These are phyloP conservation scores for Psix sp. DNA, from an alignment of 1,140 invertebrate genomes.

Conservation along the genomic window DNA sequence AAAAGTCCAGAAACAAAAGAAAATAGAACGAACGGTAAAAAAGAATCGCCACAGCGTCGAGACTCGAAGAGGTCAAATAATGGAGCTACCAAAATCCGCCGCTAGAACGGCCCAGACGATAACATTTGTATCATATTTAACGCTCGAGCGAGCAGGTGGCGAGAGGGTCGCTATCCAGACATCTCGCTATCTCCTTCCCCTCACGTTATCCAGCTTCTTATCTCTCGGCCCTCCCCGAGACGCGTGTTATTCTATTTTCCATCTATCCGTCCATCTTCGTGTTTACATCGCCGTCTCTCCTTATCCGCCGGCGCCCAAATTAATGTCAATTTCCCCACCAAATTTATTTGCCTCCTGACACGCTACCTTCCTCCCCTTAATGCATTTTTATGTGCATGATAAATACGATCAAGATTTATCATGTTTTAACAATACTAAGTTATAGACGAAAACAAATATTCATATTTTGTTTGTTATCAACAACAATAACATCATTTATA, in stretches of 20 bases:
- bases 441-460: too few relatives aligned
- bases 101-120: conserved; percentile 72
- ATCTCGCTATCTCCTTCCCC: conserved; percentile 18
- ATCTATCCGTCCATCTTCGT: conserved; percentile 23
- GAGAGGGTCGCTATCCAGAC: conserved; percentile 61
- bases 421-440: too few relatives aligned
- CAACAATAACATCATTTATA: too few relatives aligned
- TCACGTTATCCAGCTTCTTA: conserved; percentile 52
- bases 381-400: too few relatives aligned
- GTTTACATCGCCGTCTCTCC: conserved; percentile 19
- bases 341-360: too few relatives aligned
- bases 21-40: conserved; percentile 47
- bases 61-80: conserved; percentile 69
- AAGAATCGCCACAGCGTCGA: conserved; percentile 66
- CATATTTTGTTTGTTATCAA: too few relatives aligned
- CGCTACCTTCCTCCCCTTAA: too few relatives aligned
- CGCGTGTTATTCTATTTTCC: conserved; percentile 31
- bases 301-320: conserved; percentile 15
- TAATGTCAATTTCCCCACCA: conserved; percentile 25
- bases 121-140: conserved; percentile 77
- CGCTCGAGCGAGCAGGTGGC: conserved; percentile 70
- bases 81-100: conserved; percentile 63
- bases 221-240: conserved; percentile 26
- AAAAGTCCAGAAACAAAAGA: background rate
- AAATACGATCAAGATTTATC: too few relatives aligned